Base-by-base conservation (phyloP, 2,113 vertebrate genomes). In the Neogobius melanostomus region DNA sequence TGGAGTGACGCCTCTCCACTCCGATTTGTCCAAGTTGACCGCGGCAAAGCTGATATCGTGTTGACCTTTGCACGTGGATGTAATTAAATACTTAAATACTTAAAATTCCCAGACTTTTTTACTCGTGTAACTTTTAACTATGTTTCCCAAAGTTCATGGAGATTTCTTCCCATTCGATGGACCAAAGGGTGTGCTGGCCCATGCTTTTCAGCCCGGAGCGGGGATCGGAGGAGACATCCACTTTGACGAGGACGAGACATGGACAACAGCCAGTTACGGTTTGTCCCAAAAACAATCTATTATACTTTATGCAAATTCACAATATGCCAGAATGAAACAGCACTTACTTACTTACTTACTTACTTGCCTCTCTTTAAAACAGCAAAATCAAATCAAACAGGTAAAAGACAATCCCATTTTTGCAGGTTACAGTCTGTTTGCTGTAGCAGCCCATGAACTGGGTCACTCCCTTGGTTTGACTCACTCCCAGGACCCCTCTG, bases 391-490 rank as follows among this genome's bases (percentile, higher is more conserved):
- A 52, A 52, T 52, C 7, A 52, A 8, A 8, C 51, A 53, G n/a
- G 51, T 17, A 3, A 53, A 53, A 53, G 52, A 53, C 7, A 9
- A 17, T 17, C 6, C 65, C 60, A 8, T 6, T 80, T 11, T 78
- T 84, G 53, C 87, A 93, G 92, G 87, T 72, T 87, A 88, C 76
- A 92, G 82, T 53, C 86, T 93, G 52, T 90, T 92, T 51, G 88
- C 91, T 0, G 79, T 91, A 16, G 92, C 91, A n/a, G 86, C 88
- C 71, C 92, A 95, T 64, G 91, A 95, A 84, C 90, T 95, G 54
- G 92, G 92, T 11, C 91, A 93, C 45, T 91, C 91, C 0, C 80
- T 95, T 70, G 93, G 93, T 21, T 86, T 95, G 17, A 69, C 88
- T 28, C 93, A 94, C 74, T 94, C 90, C 11, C 88, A 61, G 71